These are phyloP conservation scores for Archegozetes longisetosus DNA, from an alignment of 1,140 invertebrate genomes.

Conservation along the genomic window DNA sequence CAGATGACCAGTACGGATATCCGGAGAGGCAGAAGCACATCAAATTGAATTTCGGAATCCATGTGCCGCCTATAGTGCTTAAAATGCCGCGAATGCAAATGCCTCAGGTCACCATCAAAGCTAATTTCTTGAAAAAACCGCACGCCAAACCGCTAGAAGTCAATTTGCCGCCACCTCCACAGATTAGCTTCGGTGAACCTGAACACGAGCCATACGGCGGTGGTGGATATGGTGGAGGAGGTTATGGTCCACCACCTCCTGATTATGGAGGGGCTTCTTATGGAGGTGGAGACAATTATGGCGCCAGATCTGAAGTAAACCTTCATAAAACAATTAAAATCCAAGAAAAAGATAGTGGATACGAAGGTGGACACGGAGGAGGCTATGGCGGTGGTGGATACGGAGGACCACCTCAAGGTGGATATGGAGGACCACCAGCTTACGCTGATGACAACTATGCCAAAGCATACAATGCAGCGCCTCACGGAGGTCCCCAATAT, in stretches of 20 bases:
- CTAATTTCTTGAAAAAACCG: slow-evolving; percentile 10
- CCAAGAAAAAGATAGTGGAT: neutral
- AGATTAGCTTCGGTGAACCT: slow-evolving; percentile 7
- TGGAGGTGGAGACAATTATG: neutral
- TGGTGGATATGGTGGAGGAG: slow-evolving; percentile 1
- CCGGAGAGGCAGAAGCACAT: neutral
- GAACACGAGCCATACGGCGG: neutral
- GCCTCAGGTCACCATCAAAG: slow-evolving; percentile 10
- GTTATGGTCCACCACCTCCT: neutral
- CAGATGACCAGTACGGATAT: neutral
- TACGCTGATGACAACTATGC: neutral
- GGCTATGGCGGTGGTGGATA: slow-evolving; percentile 3
- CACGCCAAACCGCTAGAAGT: slow-evolving; percentile 12
- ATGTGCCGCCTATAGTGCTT: slow-evolving; percentile 9
- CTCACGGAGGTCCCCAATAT: neutral
- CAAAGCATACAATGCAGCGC: neutral
- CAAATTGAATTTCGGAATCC: neutral
- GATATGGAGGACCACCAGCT: neutral
- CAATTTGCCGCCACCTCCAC: slow-evolving; percentile 7
- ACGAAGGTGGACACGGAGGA: neutral
- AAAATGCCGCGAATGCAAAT: slow-evolving; percentile 12
- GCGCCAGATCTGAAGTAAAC: neutral
- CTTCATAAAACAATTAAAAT: neutral
- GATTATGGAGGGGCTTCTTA: neutral
- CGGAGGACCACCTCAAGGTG: neutral